Base-by-base conservation (phyloP, 2,113 vertebrate genomes). In the Panthera tigris region DNA sequence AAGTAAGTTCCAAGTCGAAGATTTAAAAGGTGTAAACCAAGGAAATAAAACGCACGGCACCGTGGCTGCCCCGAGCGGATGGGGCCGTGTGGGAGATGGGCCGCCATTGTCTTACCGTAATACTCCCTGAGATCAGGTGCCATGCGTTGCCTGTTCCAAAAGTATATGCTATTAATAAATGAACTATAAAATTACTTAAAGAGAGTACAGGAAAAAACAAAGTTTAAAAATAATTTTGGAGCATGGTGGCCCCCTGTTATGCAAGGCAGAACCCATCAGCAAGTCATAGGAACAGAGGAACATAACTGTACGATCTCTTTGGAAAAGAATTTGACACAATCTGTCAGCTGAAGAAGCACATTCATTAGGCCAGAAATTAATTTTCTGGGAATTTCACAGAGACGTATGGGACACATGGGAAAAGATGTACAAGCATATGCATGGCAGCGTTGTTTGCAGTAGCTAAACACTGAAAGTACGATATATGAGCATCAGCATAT, bases 141-240 rank as follows among this genome's bases (percentile, higher is more conserved):
- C 48, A 8, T 25, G 13, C 15, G 29, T 63, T 95, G 13, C 55
- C 27, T n/a, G 2, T 52, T 81, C 7, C 5, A 45, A 18, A 65
- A 61, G 33, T 81, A 74, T 65, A 52, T 29, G 57, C 3, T n/a
- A 27, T 55, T 63, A 45, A 57, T 86, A 50, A 45, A 52, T 57
- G 63, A 84, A 36, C 19, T 66, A 12, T 85, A 29, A 91, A 76
- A 63, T 33, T 57, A 19, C 57, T 50, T 55, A n/a, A 65, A 86
- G 68, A 61, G 41, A 57, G 69, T 80, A 81, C 39, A 74, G 65
- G 13, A 29, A 66, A 25, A 52, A 50, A 74, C 45, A 48, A 82
- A 66, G 74, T 93, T 81, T 45, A 1, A 19, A 89, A 78, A 65
- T 93, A 80, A 31, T 89, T 85, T 63, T 45, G 45, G 94, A n/a